A percentile compares a stretch with the other conserved stretches of the same genome.
Evolutionary conservation across 1,140 invertebrate species (phyloP).

Genomic region (Apis florea): DNA sequence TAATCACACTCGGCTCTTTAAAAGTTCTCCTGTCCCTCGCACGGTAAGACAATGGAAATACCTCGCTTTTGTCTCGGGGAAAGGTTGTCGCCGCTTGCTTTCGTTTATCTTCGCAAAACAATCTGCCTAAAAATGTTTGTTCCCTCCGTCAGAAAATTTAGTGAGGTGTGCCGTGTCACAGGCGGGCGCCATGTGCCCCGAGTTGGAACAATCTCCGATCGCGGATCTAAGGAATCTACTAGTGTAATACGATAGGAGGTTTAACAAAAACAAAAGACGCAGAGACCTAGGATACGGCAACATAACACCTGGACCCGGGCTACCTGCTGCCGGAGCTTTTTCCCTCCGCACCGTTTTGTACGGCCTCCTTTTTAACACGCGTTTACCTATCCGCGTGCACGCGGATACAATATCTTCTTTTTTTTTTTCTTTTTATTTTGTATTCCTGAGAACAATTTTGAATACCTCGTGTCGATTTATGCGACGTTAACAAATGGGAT

Average conservation of each 20-base stretch:
- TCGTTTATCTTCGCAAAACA: not conserved
- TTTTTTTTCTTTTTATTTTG: no score
- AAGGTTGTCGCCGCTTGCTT: no score
- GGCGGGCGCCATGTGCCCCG: constrained; percentile 43
- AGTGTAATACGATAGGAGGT: constrained; percentile 54
- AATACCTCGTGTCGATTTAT: constrained; percentile 14
- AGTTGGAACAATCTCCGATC: constrained; percentile 47
- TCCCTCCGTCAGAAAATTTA: constrained; percentile 11
- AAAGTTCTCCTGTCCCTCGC: not conserved
- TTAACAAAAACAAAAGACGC: constrained; percentile 38
- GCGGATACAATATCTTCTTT: not conserved
- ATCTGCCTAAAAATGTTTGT: not conserved
- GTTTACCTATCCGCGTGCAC: not conserved
- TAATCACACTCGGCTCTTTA: constrained; percentile 13
- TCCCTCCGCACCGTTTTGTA: not conserved
- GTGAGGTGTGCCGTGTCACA: not conserved
- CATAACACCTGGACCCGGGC: constrained; percentile 46
- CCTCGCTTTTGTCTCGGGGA: not conserved
- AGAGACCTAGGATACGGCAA: constrained; percentile 48
- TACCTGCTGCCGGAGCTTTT: constrained; percentile 35
- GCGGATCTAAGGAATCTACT: constrained; percentile 42
- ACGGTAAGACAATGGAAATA: constrained; percentile 22
- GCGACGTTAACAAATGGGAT: not conserved
- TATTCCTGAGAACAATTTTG: no score
- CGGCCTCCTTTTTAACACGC: not conserved